Evolutionary conservation across 2,888 invertebrate genomes (phyloP).

Genomic region (Crematogaster levior): DNA sequence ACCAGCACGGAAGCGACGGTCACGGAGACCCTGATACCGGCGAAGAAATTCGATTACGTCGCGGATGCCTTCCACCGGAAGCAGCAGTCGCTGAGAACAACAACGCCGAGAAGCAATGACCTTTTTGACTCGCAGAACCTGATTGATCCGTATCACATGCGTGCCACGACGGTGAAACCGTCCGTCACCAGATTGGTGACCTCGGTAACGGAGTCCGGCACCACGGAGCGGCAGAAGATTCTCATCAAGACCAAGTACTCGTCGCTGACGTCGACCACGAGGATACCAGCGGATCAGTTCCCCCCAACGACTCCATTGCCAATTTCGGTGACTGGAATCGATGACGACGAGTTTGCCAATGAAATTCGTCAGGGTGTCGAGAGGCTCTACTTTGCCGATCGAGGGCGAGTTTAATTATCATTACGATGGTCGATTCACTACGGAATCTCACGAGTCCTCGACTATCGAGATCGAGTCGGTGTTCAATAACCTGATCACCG

Average conservation of each 20-base stretch:
- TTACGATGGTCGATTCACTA: slow-evolving; percentile 76
- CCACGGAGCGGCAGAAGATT: slow-evolving; percentile 86
- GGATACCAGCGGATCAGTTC: slow-evolving; percentile 74
- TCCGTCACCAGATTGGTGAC: slow-evolving; percentile 86
- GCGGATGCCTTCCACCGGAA: slow-evolving; percentile 82
- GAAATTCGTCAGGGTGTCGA: slow-evolving; percentile 79
- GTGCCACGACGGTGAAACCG: slow-evolving; percentile 78
- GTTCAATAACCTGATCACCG: slow-evolving; percentile 81
- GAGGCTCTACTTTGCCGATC: slow-evolving; percentile 83
- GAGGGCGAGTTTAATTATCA: slow-evolving; percentile 80
- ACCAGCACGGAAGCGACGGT: slow-evolving; percentile 77
- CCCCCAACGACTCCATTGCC: slow-evolving; percentile 33
- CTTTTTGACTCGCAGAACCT: slow-evolving; percentile 61
- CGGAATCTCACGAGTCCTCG: slow-evolving; percentile 82
- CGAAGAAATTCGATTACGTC: slow-evolving; percentile 82
- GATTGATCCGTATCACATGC: slow-evolving; percentile 71
- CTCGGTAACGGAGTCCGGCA: slow-evolving; percentile 85
- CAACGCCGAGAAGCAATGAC: slow-evolving; percentile 1
- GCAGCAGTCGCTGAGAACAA: slow-evolving; percentile 77
- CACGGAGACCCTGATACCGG: slow-evolving; percentile 83
- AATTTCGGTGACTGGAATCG: not conserved
- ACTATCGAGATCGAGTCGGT: slow-evolving; percentile 85
- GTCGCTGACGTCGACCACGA: slow-evolving; percentile 80
- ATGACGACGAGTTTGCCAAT: slow-evolving; percentile 72
- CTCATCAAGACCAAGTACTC: slow-evolving; percentile 84